Evolutionary conservation across 2,888 invertebrate species (phyloP).

Genomic region (Cheiracanthium punctorium): DNA sequence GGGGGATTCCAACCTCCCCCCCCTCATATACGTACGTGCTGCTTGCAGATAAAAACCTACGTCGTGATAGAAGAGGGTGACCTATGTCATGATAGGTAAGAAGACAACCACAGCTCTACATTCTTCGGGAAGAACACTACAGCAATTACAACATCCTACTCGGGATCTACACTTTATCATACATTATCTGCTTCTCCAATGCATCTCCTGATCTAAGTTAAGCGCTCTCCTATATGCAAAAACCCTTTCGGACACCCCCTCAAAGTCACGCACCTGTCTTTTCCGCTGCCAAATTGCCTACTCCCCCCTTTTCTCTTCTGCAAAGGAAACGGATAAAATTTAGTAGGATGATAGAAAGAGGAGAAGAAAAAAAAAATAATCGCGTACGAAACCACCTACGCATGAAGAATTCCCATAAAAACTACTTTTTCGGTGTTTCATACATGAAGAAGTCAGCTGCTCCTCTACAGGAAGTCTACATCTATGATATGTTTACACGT

Average conservation of each 20-base stretch:
- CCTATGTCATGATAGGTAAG: too few relatives aligned
- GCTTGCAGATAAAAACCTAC: too few relatives aligned
- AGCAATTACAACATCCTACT: too few relatives aligned
- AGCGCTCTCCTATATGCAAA: too few relatives aligned
- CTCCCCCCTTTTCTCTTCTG: conserved; percentile 31
- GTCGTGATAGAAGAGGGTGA: too few relatives aligned
- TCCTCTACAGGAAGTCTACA: background rate
- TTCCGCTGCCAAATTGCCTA: conserved; percentile 27
- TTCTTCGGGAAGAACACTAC: too few relatives aligned
- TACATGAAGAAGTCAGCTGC: conserved; percentile 1
- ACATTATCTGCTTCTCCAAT: too few relatives aligned
- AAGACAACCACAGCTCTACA: too few relatives aligned
- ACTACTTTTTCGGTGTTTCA: conserved; percentile 20
- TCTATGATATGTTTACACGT: conserved; percentile 3
- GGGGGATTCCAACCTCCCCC: too few relatives aligned
- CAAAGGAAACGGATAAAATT: conserved; percentile 58
- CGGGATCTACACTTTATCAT: too few relatives aligned
- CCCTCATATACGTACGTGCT: too few relatives aligned
- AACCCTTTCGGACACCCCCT: background rate
- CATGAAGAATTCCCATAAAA: conserved; percentile 55
- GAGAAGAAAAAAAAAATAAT: background rate
- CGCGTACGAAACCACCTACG: conserved; percentile 60
- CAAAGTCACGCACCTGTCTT: conserved; percentile 29
- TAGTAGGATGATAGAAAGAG: conserved; percentile 25
- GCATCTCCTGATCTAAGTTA: too few relatives aligned